Conservation (phyloP, 2,113 vertebrate species). For the Catharus minimus region DNA sequence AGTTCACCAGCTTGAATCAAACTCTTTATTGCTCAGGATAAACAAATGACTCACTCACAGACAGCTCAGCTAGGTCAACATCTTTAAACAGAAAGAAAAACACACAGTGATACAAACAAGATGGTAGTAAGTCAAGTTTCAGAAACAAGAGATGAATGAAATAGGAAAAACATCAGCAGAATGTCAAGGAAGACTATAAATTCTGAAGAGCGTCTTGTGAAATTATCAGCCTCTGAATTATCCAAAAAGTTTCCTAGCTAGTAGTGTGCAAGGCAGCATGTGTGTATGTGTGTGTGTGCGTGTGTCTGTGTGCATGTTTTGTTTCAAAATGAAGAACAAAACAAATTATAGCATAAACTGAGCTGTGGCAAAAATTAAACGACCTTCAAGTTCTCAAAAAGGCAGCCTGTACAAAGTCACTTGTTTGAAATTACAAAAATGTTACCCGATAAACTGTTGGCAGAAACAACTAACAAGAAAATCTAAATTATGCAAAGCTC, state of each 20-base stretch:
- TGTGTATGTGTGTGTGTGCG: not conserved
- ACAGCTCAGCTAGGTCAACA: not conserved
- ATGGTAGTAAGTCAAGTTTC: not conserved
- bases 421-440: not conserved
- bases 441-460: not conserved
- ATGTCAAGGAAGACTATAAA: not conserved
- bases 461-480: not conserved
- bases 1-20: not conserved
- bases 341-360: not conserved
- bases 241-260: not conserved
- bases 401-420: not conserved
- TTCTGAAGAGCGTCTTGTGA: not conserved
- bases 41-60: not conserved
- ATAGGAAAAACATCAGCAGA: not conserved
- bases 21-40: not conserved
- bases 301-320: not conserved
- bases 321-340: not conserved
- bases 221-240: not conserved
- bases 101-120: not conserved
- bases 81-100: not conserved
- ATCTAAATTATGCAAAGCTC: not conserved
- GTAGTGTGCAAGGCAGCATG: not conserved
- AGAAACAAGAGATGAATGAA: not conserved
- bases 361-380: not conserved
- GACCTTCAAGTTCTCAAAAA: not conserved